These are phyloP conservation scores for Seira ritae DNA, from an alignment of 2,888 invertebrate genomes.

Conservation along the genomic window DNA sequence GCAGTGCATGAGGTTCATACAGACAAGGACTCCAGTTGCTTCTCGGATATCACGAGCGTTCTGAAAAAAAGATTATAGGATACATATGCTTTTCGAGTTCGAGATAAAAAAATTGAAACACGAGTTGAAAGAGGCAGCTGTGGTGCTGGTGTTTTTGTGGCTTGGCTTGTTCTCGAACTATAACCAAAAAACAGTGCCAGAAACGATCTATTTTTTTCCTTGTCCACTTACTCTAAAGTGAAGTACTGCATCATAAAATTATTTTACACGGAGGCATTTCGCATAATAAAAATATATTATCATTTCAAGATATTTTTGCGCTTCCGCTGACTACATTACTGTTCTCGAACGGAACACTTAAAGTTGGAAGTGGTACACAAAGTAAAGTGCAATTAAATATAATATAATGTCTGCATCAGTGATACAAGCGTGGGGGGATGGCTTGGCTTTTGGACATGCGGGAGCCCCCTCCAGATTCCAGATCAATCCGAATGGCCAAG, in stretches of 20 bases:
- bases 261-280: too few species aligned
- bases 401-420: conserved; percentile 67
- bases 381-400: conserved; percentile 36
- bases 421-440: conserved; percentile 72
- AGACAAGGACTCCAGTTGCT: conserved; percentile 47
- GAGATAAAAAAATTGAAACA: too few species aligned
- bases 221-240: conserved; percentile 8
- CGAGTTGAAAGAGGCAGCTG: neutral
- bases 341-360: conserved; percentile 17
- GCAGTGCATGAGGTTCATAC: neutral
- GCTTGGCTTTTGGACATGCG: conserved; percentile 64
- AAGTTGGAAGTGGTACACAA: conserved; percentile 28
- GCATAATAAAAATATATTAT: too few species aligned
- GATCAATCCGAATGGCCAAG: conserved; percentile 71
- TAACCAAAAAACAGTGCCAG: too few species aligned
- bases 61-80: neutral
- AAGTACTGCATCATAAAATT: too few species aligned
- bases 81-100: too few species aligned
- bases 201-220: conserved; percentile 54
- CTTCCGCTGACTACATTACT: neutral
- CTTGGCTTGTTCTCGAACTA: conserved; percentile 55
- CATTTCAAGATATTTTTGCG: neutral
- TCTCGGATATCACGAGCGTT: conserved; percentile 11
- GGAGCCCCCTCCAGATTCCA: conserved; percentile 63
- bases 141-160: conserved; percentile 46